Conservation (phyloP, 2,888 invertebrate genomes). For the Stenchaetothrips biformis region DNA sequence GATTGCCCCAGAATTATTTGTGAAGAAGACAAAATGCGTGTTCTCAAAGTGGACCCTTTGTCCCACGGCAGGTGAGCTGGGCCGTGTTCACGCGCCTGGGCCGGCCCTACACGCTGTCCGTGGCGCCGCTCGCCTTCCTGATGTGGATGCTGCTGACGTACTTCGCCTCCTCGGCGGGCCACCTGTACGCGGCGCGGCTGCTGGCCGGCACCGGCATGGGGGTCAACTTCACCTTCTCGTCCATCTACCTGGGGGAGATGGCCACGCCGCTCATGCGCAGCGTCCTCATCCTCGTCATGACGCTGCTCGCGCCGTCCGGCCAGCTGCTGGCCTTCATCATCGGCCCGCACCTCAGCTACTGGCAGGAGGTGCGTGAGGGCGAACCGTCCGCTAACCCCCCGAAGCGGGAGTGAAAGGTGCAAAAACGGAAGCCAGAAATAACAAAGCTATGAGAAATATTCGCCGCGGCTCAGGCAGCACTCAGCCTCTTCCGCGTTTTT, state of each 20-base stretch:
- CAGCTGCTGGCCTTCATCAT: background rate
- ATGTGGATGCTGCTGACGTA: background rate
- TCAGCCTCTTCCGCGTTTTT: too few relatives aligned
- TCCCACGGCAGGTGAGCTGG: background rate
- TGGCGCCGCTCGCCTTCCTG: background rate
- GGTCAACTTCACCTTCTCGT: slow-evolving; percentile 14
- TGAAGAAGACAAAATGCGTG: too few relatives aligned
- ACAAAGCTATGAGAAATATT: too few relatives aligned
- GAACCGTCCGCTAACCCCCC: too few relatives aligned
- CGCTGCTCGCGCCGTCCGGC: background rate
- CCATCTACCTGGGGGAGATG: slow-evolving; percentile 8
- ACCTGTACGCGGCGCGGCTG: slow-evolving; percentile 13
- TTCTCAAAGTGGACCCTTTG: background rate
- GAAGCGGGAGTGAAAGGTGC: too few relatives aligned
- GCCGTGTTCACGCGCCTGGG: background rate
- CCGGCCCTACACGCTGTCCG: background rate
- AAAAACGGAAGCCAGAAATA: too few relatives aligned
- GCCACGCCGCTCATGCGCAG: background rate
- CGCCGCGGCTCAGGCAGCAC: too few relatives aligned
- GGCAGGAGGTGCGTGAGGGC: background rate
- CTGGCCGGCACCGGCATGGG: slow-evolving; percentile 12
- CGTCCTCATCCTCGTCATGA: slow-evolving; percentile 7
- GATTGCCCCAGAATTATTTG: too few relatives aligned
- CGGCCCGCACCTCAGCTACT: background rate
- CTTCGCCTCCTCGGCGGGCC: background rate